Evolutionary conservation across 2,888 invertebrate species (phyloP).

Genomic region (Antheraea assamensis): DNA sequence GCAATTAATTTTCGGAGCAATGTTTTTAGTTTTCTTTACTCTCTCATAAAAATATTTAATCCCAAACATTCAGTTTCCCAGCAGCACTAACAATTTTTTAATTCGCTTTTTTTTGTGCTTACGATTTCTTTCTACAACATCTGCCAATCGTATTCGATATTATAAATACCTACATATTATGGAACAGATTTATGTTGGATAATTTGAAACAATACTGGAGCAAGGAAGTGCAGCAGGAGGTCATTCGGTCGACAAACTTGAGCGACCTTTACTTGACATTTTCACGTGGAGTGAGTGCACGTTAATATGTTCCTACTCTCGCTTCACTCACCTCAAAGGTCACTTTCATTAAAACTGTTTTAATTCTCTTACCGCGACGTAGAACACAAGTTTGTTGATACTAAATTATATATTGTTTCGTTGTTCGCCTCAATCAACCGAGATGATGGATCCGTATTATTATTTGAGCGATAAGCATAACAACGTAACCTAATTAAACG

Average conservation of each 20-base stretch:
- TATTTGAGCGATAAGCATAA: neutral
- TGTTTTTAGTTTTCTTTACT: too few relatives aligned
- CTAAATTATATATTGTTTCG: neutral
- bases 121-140: too few relatives aligned
- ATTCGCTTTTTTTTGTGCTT: too few relatives aligned
- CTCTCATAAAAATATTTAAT: too few relatives aligned
- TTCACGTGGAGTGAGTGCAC: neutral
- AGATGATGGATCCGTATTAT: neutral
- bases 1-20: too few relatives aligned
- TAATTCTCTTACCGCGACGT: neutral
- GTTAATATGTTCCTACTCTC: neutral
- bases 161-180: too few relatives aligned
- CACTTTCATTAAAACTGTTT: constrained; percentile 1
- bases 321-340: constrained; percentile 9
- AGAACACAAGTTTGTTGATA: neutral
- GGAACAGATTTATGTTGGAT: too few relatives aligned
- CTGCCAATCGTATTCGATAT: too few relatives aligned
- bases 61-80: too few relatives aligned
- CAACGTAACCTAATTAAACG: neutral
- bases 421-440: neutral
- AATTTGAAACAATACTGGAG: neutral
- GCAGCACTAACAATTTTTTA: too few relatives aligned
- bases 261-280: constrained; percentile 21
- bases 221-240: neutral
- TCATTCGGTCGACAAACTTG: constrained; percentile 8